These are phyloP conservation scores for Hippocampus barbouri DNA, from an alignment of 2,113 vertebrate genomes.

Conservation along the genomic window DNA sequence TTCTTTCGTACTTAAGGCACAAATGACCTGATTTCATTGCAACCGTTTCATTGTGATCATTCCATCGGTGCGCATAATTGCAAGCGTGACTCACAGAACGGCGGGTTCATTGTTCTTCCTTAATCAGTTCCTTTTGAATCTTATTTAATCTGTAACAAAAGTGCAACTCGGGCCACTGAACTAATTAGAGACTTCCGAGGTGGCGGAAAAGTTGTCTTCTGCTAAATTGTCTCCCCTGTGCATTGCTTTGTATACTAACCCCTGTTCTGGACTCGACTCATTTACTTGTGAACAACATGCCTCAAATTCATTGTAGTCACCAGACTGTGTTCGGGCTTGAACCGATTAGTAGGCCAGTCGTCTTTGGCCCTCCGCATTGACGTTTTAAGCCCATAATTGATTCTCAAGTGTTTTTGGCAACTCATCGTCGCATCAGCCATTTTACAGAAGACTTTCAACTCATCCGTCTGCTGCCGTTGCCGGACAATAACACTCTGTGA, in stretches of 20 bases:
- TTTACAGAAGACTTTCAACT: too few species aligned
- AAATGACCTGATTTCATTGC: constrained; percentile 39
- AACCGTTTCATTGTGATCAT: constrained; percentile 2
- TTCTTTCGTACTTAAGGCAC: constrained; percentile 9
- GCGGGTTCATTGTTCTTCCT: constrained; percentile 27
- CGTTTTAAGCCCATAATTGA: too few species aligned
- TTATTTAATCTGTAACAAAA: constrained; percentile 38
- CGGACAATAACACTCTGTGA: too few species aligned
- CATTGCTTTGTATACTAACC: not conserved
- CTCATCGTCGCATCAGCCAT: too few species aligned
- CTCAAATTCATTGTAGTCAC: too few species aligned
- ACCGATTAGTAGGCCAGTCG: too few species aligned
- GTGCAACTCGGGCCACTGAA: constrained; percentile 35
- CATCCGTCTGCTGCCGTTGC: too few species aligned
- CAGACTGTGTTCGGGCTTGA: too few species aligned
- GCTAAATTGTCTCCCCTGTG: constrained; percentile 26
- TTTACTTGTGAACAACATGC: too few species aligned
- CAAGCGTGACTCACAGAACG: constrained; percentile 29
- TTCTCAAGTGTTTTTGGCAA: too few species aligned
- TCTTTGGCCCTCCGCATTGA: too few species aligned
- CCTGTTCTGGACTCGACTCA: not conserved
- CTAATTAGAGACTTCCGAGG: constrained; percentile 43
- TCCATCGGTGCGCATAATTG: constrained; percentile 27
- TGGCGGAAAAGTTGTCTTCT: constrained; percentile 13
- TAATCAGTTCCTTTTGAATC: constrained; percentile 36